Evolutionary conservation across 1,140 invertebrate genomes (phyloP), one percentile per base, ranked within the genome.

Genomic region (Drosophila miranda): DNA sequence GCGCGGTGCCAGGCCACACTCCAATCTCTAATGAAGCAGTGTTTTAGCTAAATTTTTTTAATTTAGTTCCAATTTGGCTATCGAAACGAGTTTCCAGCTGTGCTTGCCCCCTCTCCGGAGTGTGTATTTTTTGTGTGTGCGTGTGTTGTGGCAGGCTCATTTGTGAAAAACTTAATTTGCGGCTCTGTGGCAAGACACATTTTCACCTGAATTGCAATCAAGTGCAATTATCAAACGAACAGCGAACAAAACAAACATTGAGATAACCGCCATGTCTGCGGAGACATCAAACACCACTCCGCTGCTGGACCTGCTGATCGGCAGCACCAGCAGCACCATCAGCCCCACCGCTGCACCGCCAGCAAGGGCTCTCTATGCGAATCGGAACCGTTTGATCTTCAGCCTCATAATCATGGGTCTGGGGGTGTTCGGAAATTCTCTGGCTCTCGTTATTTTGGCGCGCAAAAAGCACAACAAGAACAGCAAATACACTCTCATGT

Each of bases 401-500:
- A 62, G 76, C 16, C 23, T 61, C 1, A 57, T 87, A 64, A 38
- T 90, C n/a, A 78, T 90, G 70, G 46, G 73, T 8, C 45, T 90
- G n/a, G 89, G 89, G 6, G 89, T 90, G 42, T 28, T 90, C 5
- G 89, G 89, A 19, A 90, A 90, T 43, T 87, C 72, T 21, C 57
- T 90, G 74, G 89, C 89, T 13, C 44, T 90, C 21, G 51, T 90
- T 34, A 90, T 90, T 75, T 90, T 90, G 79, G 89, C 89, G 72
- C 90, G 87, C 43, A 90, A 93, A 84, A 89, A 92, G 50, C 92
- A 94, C 86, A 93, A 94, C 42, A 92, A 95, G 76, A 97, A 96
- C 89, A 92, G 93, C 51, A 96, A 96, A 87, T 96, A 97, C 91
- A 92, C 96, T 66, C 91, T 97, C 72, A 94, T 97, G 93, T 91